Evolutionary conservation across 2,113 vertebrate species (phyloP).

Genomic region (Orientallactaga bullata): DNA sequence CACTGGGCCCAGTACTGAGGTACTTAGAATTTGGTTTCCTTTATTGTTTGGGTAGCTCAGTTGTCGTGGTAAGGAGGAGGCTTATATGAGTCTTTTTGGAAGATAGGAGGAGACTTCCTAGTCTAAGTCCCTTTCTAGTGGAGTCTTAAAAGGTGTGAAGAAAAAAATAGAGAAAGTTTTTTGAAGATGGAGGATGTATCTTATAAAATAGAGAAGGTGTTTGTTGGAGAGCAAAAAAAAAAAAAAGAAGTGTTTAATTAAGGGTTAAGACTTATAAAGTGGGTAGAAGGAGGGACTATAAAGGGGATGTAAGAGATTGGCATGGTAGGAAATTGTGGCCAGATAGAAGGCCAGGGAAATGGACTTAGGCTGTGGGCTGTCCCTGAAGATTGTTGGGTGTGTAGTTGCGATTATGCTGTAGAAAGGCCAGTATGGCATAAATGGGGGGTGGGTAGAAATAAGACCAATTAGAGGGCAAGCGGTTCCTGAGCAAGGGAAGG

Average conservation of each 20-base stretch:
- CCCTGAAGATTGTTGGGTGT: rapidly evolving
- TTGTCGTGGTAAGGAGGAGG: not conserved
- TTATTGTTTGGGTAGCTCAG: rapidly evolving
- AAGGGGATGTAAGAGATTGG: too few relatives aligned
- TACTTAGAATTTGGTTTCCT: rapidly evolving
- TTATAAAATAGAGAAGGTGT: not conserved
- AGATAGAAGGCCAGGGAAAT: rapidly evolving
- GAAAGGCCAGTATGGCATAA: not conserved
- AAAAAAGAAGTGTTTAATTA: not conserved
- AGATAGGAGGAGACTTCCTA: not conserved
- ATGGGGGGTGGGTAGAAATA: not conserved
- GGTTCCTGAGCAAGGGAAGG: not conserved
- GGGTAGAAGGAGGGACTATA: too few relatives aligned
- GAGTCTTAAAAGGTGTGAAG: not conserved
- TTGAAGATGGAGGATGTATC: not conserved
- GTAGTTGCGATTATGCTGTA: not conserved
- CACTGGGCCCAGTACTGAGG: rapidly evolving
- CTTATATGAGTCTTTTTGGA: not conserved
- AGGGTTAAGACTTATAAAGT: not conserved
- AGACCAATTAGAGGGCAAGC: not conserved
- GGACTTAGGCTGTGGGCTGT: not conserved
- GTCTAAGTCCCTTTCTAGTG: rapidly evolving
- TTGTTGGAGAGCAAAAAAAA: not conserved
- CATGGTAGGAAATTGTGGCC: rapidly evolving
- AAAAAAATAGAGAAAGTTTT: not conserved